These are phyloP conservation scores for Epinotia demarniana DNA, from an alignment of 2,888 invertebrate species.

Conservation along the genomic window DNA sequence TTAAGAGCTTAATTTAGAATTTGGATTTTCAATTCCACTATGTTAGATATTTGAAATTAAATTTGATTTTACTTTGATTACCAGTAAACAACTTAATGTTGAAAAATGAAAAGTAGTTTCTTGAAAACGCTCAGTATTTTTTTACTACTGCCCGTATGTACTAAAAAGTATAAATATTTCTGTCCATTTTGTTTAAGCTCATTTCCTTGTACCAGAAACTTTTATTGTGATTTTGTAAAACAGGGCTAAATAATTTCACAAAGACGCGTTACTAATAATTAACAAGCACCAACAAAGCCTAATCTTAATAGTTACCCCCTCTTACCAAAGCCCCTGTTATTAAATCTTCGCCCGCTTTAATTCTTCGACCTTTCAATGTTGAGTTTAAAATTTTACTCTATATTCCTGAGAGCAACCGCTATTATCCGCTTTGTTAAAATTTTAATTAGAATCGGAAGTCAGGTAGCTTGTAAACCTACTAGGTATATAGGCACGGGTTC, in stretches of 20 bases:
- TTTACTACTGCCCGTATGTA: no score
- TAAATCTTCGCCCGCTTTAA: slow-evolving; percentile 48
- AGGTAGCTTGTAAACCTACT: slow-evolving; percentile 71
- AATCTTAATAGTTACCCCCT: slow-evolving; percentile 43
- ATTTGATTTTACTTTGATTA: no score
- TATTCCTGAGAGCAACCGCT: slow-evolving; percentile 61
- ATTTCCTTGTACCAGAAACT: no score
- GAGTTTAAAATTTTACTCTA: slow-evolving; percentile 58
- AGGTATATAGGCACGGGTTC: slow-evolving; percentile 74
- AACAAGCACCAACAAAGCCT: slow-evolving; percentile 40
- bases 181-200: no score
- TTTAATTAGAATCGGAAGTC: slow-evolving; percentile 80
- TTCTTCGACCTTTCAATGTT: slow-evolving; percentile 47
- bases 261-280: slow-evolving; percentile 27
- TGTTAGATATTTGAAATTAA: no score
- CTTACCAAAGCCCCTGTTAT: slow-evolving; percentile 44
- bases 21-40: no score
- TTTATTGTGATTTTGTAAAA: no score
- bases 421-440: slow-evolving; percentile 75
- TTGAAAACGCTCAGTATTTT: no score
- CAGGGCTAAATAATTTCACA: slow-evolving; percentile 9
- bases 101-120: no score
- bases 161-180: no score
- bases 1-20: no score
- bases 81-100: no score